These are phyloP conservation scores for Adelosebastes latens DNA, from an alignment of 2,797 vertebrate genomes.

Conservation along the genomic window DNA sequence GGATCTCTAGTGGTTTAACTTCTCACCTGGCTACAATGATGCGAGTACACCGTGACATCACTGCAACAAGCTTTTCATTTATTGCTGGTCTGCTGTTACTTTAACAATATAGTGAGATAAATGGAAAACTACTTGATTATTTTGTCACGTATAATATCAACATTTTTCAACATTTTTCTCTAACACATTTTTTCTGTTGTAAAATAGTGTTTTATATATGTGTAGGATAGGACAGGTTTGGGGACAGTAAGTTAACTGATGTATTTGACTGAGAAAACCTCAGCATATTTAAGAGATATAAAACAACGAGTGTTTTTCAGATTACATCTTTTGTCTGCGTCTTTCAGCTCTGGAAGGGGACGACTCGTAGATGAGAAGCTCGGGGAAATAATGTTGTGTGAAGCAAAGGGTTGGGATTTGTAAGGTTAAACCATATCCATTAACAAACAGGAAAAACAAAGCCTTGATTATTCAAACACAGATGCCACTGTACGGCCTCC, in stretches of 20 bases:
- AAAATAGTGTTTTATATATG: not conserved
- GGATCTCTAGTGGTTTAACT: too few species aligned
- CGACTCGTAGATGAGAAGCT: not conserved
- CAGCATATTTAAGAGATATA: not conserved
- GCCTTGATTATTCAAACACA: conserved; percentile 61
- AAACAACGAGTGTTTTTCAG: not conserved
- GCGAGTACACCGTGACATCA: too few species aligned
- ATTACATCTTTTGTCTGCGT: not conserved
- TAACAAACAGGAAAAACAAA: conserved; percentile 75
- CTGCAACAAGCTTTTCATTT: too few species aligned
- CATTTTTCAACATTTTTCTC: too few species aligned
- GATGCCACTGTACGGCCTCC: not conserved
- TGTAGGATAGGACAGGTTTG: not conserved
- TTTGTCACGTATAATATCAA: too few species aligned
- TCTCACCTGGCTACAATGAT: too few species aligned
- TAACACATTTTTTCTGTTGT: not conserved
- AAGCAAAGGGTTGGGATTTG: conserved; percentile 60
- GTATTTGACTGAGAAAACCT: not conserved
- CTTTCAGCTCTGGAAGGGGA: not conserved
- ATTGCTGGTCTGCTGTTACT: too few species aligned
- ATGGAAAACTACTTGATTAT: too few species aligned
- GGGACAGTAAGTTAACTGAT: not conserved
- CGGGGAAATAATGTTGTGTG: not conserved
- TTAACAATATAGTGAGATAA: too few species aligned
- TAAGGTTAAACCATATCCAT: conserved; percentile 73